Evolutionary conservation across 2,888 invertebrate species (phyloP), one percentile per base, ranked within the genome.

Genomic region (Lithophane semibrunnea): DNA sequence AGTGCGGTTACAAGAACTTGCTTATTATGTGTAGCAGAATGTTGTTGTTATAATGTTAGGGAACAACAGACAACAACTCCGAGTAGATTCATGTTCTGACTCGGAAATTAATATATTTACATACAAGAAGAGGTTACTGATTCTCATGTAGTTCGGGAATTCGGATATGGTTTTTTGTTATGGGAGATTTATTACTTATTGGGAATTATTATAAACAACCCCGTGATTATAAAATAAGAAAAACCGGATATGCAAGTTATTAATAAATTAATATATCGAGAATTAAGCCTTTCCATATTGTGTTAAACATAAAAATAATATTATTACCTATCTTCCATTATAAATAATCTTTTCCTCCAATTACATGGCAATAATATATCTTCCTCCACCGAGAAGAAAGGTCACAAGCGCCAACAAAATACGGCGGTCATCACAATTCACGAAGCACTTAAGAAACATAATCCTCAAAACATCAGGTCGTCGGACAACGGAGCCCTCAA

Each of bases 381-480:
- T 65, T 13, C 12, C 29, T 42, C 18, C 37, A 21, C 24, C 13
- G 16, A 29, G 49, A 71, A 66, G 37, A 69, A 65, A 67, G 58
- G 70, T 68, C 70, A 85, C 83, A 85, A 79, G 70, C 79, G 81
- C 56, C 75, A 79, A 85, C 78, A 84, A 87, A 88, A 80, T 87
- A 85, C 82, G 76, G 54, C 79, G 79, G 86, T 85, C 86, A 88
- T 90, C 91, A 89, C 90, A 90, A 91, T 90, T 91, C 88, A 91
- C 91, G 86, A 90, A 88, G 88, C 92, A 91, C 92, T 93, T 92
- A 92, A 93, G 93, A 91, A 92, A 91, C 90, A 91, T 92, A 92
- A 93, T 91, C 91, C 89, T 84, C 90, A 83, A 87, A 92, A 90
- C 90, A 92, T 90, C 91, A 90, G 90, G 88, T 89, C 88, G 88